A percentile compares a stretch with the other conserved stretches of the same genome.
These are phyloP conservation scores for Megatriorchis doriae DNA, from an alignment of 2,113 vertebrate genomes.

Conservation along the genomic window DNA sequence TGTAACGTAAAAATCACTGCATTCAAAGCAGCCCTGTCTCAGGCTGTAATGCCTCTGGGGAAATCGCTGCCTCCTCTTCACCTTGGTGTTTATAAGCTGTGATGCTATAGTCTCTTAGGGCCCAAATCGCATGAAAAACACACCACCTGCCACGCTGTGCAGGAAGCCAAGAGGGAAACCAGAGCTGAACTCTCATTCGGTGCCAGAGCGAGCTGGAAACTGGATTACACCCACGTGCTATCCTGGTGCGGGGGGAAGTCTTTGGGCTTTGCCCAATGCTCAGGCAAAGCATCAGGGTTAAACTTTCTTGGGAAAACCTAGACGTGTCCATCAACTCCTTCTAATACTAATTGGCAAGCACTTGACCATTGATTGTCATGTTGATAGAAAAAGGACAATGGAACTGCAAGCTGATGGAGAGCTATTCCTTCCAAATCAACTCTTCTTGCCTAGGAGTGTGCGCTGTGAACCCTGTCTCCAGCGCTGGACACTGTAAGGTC, in stretches of 20 bases:
- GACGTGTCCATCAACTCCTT: neutral
- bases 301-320: neutral
- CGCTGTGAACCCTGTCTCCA: neutral
- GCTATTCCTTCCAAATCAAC: neutral
- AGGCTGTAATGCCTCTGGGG: neutral
- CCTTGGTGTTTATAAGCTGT: neutral
- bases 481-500: no score
- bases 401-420: neutral
- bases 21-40: neutral
- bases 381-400: neutral
- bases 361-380: no score
- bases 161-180: neutral
- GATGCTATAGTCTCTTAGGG: neutral
- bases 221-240: neutral
- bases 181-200: neutral
- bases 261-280: neutral
- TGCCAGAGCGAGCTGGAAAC: neutral
- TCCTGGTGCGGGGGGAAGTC: neutral
- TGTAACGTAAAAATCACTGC: neutral
- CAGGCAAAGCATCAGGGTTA: neutral
- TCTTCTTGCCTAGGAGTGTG: neutral
- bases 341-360: neutral
- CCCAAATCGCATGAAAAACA: neutral
- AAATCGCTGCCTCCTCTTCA: neutral
- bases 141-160: fast-evolving